These are phyloP conservation scores for Aphrocallistes beatrix DNA, from an alignment of 37 sponge, comb jelly and placozoan species.

Conservation along the genomic window DNA sequence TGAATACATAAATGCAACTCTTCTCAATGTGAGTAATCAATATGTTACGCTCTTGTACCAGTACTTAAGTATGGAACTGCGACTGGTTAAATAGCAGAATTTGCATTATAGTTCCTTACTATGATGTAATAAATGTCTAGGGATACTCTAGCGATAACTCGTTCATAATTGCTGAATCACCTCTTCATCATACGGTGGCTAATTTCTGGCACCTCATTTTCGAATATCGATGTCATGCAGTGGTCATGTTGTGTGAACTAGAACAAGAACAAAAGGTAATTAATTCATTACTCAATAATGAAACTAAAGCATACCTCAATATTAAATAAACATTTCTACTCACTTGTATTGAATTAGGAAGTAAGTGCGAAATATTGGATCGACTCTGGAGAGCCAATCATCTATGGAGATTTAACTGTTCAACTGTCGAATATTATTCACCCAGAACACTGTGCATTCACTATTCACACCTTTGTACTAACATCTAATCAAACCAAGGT, in stretches of 20 bases:
- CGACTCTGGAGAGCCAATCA: constrained; percentile 8
- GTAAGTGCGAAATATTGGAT: constrained; percentile 12
- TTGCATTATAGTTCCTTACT: too few species aligned
- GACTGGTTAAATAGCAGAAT: too few species aligned
- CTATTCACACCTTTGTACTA: not conserved
- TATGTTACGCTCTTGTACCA: too few species aligned
- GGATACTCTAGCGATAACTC: not conserved
- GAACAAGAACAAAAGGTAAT: not conserved
- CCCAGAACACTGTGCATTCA: constrained; percentile 2
- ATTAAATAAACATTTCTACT: not conserved
- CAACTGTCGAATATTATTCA: not conserved
- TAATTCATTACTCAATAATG: not conserved
- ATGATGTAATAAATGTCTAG: too few species aligned
- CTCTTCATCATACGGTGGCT: not conserved
- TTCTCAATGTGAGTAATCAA: not conserved
- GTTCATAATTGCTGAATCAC: constrained; percentile 12
- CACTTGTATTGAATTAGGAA: not conserved
- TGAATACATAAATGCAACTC: not conserved
- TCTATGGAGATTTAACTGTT: not conserved
- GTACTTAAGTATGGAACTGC: too few species aligned
- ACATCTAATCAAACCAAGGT: not conserved
- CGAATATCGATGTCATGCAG: not conserved
- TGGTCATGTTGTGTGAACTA: not conserved
- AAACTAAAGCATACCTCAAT: not conserved
- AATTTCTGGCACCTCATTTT: not conserved